Conservation (phyloP, 2,888 invertebrate genomes). For the Sclerodermus sp. region DNA sequence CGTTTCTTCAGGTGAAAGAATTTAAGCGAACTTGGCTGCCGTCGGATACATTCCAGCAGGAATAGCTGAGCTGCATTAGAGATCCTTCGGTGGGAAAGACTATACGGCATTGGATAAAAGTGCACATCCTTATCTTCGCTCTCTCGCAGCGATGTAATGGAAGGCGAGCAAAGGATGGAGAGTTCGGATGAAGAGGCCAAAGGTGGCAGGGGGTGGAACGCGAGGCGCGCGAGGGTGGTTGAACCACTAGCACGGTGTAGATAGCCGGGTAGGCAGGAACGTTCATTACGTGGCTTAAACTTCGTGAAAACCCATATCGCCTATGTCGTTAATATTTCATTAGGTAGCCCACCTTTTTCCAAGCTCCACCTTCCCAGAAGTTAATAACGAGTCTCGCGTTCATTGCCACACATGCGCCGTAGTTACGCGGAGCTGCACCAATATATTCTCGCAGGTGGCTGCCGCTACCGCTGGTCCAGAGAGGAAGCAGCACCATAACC, state of each 20-base stretch:
- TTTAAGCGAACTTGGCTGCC: too few species aligned
- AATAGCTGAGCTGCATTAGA: too few species aligned
- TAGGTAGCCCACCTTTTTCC: slow-evolving; percentile 22
- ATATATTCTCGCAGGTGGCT: slow-evolving; percentile 21
- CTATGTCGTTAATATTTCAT: slow-evolving; percentile 33
- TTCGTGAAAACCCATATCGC: slow-evolving; percentile 18
- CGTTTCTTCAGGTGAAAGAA: too few species aligned
- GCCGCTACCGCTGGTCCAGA: neutral
- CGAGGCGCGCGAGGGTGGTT: too few species aligned
- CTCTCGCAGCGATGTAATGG: slow-evolving; percentile 3
- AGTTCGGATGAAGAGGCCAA: too few species aligned
- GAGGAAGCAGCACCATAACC: slow-evolving; percentile 18
- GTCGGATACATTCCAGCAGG: too few species aligned
- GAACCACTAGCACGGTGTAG: too few species aligned
- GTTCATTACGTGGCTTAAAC: slow-evolving; percentile 20
- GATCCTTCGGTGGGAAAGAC: too few species aligned
- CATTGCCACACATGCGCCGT: slow-evolving; percentile 17
- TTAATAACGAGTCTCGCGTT: slow-evolving; percentile 26
- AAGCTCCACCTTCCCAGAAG: slow-evolving; percentile 3
- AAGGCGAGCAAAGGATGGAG: slow-evolving; percentile 1
- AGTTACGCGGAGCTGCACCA: slow-evolving; percentile 1
- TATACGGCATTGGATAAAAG: too few species aligned
- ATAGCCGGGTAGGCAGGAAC: neutral
- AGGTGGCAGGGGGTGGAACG: too few species aligned
- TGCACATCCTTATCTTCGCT: too few species aligned